These are phyloP conservation scores for Cheilosia pagana DNA, from an alignment of 2,888 invertebrate species.

Conservation along the genomic window DNA sequence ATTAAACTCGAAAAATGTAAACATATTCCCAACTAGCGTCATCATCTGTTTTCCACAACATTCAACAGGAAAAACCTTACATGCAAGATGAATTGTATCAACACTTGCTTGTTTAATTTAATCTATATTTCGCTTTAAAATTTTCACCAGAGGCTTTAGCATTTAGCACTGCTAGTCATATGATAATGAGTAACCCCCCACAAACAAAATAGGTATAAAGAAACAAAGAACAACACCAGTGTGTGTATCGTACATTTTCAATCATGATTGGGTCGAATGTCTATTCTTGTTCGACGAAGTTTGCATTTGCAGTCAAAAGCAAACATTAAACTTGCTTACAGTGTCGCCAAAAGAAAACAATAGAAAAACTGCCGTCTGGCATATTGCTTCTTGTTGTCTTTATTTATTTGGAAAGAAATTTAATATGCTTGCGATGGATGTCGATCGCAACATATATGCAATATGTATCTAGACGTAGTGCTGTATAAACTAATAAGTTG, in stretches of 20 bases:
- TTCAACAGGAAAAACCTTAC: not conserved
- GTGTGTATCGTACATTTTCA: not conserved
- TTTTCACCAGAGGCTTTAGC: not conserved
- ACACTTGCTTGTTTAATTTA: conserved; percentile 1
- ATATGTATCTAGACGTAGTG: not conserved
- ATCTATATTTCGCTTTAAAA: conserved; percentile 3
- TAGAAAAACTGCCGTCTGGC: not conserved
- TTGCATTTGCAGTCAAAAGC: not conserved
- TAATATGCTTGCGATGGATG: conserved; percentile 43
- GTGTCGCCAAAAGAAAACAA: conserved; percentile 24
- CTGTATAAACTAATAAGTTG: conserved; percentile 23
- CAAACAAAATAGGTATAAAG: not conserved
- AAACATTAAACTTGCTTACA: not conserved
- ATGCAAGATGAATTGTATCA: not conserved
- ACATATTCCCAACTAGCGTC: not conserved
- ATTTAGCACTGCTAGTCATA: conserved; percentile 1
- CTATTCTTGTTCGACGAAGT: not conserved
- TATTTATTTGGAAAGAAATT: conserved; percentile 48
- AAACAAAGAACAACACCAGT: conserved; percentile 6
- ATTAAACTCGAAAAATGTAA: not conserved
- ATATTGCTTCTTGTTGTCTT: conserved; percentile 20
- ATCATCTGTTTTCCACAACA: not conserved
- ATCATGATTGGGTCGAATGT: conserved; percentile 16
- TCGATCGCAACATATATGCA: conserved; percentile 25
- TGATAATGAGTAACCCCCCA: conserved; percentile 4